phyloP scores from a whole-genome alignment of 2,113 vertebrate species.

The Phrynosoma platyrhinos region DNA sequence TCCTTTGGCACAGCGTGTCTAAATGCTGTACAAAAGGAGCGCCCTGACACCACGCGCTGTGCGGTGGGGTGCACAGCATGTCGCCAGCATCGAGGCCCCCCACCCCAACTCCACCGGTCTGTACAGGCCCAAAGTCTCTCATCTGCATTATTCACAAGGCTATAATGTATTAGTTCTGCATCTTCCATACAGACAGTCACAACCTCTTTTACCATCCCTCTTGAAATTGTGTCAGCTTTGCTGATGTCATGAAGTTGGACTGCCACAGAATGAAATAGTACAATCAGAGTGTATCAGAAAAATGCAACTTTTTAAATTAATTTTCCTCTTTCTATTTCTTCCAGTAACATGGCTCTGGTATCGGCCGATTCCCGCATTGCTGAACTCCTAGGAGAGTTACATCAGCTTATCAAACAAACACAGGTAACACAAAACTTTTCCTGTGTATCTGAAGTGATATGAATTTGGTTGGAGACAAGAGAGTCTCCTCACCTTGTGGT shows the following conservation, averaged over 20 bases:
- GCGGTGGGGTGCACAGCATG: too few species aligned
- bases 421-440: conserved; percentile 77
- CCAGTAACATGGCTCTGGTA: conserved; percentile 79
- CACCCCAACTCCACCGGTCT: too few species aligned
- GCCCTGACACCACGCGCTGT: too few species aligned
- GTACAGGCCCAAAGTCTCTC: too few species aligned
- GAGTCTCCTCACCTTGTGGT: not conserved
- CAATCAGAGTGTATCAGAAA: not conserved
- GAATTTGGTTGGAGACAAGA: not conserved
- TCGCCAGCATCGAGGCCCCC: too few species aligned
- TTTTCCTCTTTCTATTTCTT: not conserved
- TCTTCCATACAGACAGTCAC: not conserved
- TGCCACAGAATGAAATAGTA: not conserved
- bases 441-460: not conserved
- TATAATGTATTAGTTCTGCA: not conserved
- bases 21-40: too few species aligned
- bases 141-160: not conserved
- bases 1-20: too few species aligned
- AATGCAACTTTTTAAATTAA: not conserved
- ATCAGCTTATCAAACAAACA: conserved; percentile 93
- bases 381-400: conserved; percentile 89
- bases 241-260: not conserved
- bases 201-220: too few species aligned
- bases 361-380: conserved; percentile 90
- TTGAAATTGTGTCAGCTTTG: not conserved